Conservation (phyloP, 1,140 invertebrate genomes). For the Lordiphosa stackelbergi region DNA sequence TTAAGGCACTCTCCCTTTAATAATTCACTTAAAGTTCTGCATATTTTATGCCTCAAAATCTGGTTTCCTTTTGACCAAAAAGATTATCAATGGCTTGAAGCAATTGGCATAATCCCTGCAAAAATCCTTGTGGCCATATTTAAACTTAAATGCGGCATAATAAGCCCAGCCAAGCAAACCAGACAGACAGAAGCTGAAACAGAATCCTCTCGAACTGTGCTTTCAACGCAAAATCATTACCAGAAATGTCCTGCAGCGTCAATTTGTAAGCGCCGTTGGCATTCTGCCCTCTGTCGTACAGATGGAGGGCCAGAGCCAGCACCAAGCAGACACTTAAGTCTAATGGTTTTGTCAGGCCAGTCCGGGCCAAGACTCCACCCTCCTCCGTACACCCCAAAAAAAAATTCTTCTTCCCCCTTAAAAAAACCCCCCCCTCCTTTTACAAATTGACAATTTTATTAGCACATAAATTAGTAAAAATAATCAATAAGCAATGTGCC, state of each 20-base stretch:
- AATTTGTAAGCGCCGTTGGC: slow-evolving; percentile 63
- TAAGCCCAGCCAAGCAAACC: slow-evolving; percentile 40
- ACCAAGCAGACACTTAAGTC: slow-evolving; percentile 50
- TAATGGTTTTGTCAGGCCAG: slow-evolving; percentile 55
- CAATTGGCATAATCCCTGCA: slow-evolving; percentile 32
- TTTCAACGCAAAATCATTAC: slow-evolving; percentile 57
- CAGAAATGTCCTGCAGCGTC: slow-evolving; percentile 67
- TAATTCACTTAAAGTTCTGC: slow-evolving; percentile 8
- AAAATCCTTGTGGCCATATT: slow-evolving; percentile 39
- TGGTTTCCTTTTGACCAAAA: slow-evolving; percentile 8
- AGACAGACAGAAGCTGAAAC: slow-evolving; percentile 21
- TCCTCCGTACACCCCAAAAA: background rate
- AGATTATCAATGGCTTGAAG: slow-evolving; percentile 37
- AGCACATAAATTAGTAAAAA: slow-evolving; percentile 72
- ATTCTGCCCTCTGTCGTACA: slow-evolving; percentile 43
- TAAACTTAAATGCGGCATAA: slow-evolving; percentile 58
- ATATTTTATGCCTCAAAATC: too few species aligned
- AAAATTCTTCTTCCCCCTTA: slow-evolving; percentile 22
- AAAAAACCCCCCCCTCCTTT: too few species aligned
- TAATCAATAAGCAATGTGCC: slow-evolving; percentile 71
- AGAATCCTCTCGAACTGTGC: slow-evolving; percentile 22
- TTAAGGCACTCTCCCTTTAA: background rate
- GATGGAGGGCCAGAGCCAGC: slow-evolving; percentile 7
- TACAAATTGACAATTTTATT: slow-evolving; percentile 74
- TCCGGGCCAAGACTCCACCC: slow-evolving; percentile 20